Evolutionary conservation across 2,797 vertebrate species (phyloP), one percentile per base, ranked within the genome.

Genomic region (Craterocephalus amniculus): DNA sequence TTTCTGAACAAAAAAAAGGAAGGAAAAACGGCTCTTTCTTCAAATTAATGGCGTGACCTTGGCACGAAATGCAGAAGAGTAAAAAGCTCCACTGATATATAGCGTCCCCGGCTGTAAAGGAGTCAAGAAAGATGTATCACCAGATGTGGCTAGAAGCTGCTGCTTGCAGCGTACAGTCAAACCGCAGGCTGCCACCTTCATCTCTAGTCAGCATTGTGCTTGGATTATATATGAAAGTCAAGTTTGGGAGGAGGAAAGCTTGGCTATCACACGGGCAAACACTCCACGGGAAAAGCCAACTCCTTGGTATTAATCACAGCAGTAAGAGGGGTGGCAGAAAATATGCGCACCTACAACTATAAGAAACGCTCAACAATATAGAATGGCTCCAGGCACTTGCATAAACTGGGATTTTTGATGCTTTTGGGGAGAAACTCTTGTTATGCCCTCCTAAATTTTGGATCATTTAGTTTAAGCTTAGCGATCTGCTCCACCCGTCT

Each of bases 181-280:
- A 68, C 68, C 79, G 79, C 78, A 64, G 31, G 70, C 68, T 27
- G 40, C 79, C 70, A 78, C 80, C 74, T 79, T 88, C 74, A 80
- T 88, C 84, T 87, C 81, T 67, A 81, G 65, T 84, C 78, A 73
- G 78, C 81, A 64, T 55, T 70, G 65, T 67, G 63, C 79, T 79
- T 72, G 73, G 55, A 86, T 90, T 87, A 83, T 72, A 86, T 83
- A 54, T 70, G 63, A 70, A 67, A 76, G 58, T 60, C 43, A 49
- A 76, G 74, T 83, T 84, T 77, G 63, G 67, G 26, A 63, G 76
- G 65, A 72, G 74, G 49, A 79, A 74, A 63, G 71, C 70, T 2
- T 4, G 52, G 34, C 68, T 52, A 64, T 80, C 66, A 49, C 62
- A 58, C 55, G 29, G 56, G 71, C 67, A 40, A 59, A 40, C 4